Base-by-base conservation (phyloP, 1,140 invertebrate species). In the Cydia pomonella region DNA sequence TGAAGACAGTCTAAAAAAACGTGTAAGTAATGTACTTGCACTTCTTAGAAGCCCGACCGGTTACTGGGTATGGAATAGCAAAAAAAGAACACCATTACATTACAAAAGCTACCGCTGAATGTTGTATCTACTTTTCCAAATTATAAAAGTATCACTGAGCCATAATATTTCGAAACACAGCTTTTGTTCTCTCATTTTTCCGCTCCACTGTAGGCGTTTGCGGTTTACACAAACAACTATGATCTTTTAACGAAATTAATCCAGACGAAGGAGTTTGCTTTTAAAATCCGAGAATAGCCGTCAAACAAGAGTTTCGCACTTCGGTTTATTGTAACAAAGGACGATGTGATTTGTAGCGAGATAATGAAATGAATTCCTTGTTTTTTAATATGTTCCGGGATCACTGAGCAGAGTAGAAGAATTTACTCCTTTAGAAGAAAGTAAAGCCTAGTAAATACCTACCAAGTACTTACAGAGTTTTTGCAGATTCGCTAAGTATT, bases 181-280 rank as follows among this genome's bases (percentile, higher is more conserved):
- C 63, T 33, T 69, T 69, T 69, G 64, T 69, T 41, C 64, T 33
- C 53, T 13, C n/a, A 69, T 69, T 33, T 69, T 25, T 33, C 64
- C 29, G 64, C 27, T 69, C 16, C 16, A 38, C 64, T 69, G 64
- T 18, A 41, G n/a, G 33, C 12, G 29, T 69, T 69, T 33, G 64
- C 64, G 64, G 64, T 38, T 33, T 38, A 18, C 64, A 69, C 63
- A 33, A 69, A 69, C 64, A 33, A 69, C 64, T 18, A 23, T 69
- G 64, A 69, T 41, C 64, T 69, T 69, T 33, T 33, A 69, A 69
- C 64, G 64, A 69, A 69, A 33, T 69, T 69, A 69, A 69, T 69
- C 63, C 63, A n/a, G 50, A 23, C 21, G 29, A 41, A 29, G 64
- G 64, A 69, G 27, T 66, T 69, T 69, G 29, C 29, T 69, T 69